These are phyloP conservation scores for Lasius fuliginosus DNA, from an alignment of 2,888 invertebrate species.

Conservation along the genomic window DNA sequence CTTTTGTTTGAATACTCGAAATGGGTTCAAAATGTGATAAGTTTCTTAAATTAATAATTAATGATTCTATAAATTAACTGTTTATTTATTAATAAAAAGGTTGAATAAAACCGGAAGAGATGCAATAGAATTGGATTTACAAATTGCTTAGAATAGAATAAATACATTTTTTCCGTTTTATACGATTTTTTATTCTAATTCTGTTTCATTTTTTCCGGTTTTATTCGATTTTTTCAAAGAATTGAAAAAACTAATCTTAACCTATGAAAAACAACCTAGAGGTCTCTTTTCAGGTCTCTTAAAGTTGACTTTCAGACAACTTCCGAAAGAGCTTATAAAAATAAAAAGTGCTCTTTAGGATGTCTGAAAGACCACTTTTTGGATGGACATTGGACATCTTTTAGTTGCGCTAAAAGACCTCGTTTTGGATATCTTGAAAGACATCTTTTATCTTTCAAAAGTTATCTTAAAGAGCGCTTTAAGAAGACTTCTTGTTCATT, in stretches of 20 bases:
- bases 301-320: background rate
- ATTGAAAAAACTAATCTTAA: background rate
- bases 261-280: background rate
- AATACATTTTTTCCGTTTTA: background rate
- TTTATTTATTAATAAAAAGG: background rate
- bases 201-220: background rate
- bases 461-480: background rate
- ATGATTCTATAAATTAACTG: background rate
- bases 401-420: background rate
- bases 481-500: background rate
- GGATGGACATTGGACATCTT: background rate
- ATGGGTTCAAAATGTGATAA: too few relatives aligned
- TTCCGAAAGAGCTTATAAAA: background rate
- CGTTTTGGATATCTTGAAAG: background rate
- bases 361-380: background rate
- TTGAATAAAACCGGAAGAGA: background rate
- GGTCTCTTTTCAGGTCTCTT: background rate
- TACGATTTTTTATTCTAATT: background rate
- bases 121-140: background rate
- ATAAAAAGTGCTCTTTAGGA: background rate
- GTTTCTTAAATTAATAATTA: too few relatives aligned
- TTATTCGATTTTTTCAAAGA: background rate
- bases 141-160: background rate
- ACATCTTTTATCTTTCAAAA: background rate
- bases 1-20: too few relatives aligned